Evolutionary conservation across 2,797 vertebrate species (phyloP), one percentile per base, ranked within the genome.

Genomic region (Sebastes hubbsi): DNA sequence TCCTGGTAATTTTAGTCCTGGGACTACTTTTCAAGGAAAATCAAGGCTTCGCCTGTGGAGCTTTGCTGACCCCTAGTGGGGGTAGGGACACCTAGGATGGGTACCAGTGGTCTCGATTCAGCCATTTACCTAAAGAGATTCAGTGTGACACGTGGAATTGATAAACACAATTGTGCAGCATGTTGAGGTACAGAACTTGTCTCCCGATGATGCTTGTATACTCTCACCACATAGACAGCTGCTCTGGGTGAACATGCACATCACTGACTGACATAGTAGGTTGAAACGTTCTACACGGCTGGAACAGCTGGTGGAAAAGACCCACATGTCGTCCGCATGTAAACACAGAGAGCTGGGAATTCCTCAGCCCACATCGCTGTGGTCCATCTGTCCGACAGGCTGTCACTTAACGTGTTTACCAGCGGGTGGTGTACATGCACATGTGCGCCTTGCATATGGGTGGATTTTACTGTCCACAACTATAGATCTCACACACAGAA

Each of bases 291-390:
- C 30, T 16, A 46, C 56, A 14, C 56, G n/a, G 59, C 62, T 36
- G 18, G 16, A 68, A 62, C 85, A 88, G 83, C 87, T 92, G 81
- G 74, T 67, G 38, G 72, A 80, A 78, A 70, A 59, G 55, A 8
- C 56, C 70, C 66, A 36, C 18, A 52, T 76, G 84, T 71, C 20
- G 2, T 63, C 56, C 4, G 1, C 56, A 61, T 79, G 78, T 85
- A 73, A 87, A 82, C 83, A 77, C 77, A 56, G 59, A 55, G 61
- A 8, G 25, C 59, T 64, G 55, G 74, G 59, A 77, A 68, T 82
- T 76, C 65, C 61, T 82, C 60, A 7, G 34, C 32, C 16, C 52
- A 14, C 72, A 70, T 22, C 13, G 1, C 66, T 68, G 18, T 52
- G 52, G 38, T 63, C 66, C 58, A 12, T 75, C 60, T 80, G 62